Evolutionary conservation across 2,888 invertebrate genomes (phyloP), one percentile per base, ranked within the genome.

Genomic region (Tridacna crocea): DNA sequence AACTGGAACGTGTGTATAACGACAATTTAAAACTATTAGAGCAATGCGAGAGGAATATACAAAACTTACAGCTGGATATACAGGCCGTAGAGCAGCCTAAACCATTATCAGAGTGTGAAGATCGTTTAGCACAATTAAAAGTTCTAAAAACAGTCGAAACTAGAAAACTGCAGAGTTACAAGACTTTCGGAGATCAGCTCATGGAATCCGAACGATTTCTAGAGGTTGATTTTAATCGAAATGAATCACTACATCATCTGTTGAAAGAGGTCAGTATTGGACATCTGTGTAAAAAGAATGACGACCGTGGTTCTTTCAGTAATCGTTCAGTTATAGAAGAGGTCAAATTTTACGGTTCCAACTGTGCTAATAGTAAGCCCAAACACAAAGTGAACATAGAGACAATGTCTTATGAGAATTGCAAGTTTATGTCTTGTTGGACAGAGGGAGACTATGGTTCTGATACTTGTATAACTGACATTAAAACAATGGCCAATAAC

Each of bases 381-480:
- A 36, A 36, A 36, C 36, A 36, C 36, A 36, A 36, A 36, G 36
- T 36, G 36, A 36, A 36, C 36, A 36, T 36, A 36, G 36, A 36
- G 36, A 36, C 36, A 36, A 8, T 36, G 36, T 36, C 36, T 8
- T 36, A 4, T 36, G 36, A 36, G 36, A 36, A 36, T 26, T 19
- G 15, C 4, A 63, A 27, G 4, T 63, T 11, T 1, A 26, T 26
- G 15, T 63, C 63, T 47, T 68, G 68, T 68, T 68, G 68, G 68
- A 47, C 68, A 46, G 68, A 68, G 36, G 68, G 68, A 0, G 68
- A 68, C n/a, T 68, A 46, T 68, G 68, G 68, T 19, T n/a, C 46
- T 15, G 46, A 46, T 22, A 68, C 68, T 46, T 68, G 68, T 22
- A 68, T 68, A 15, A 68, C 68, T 11, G 68, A 68, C 36, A 17